Base-by-base conservation (phyloP, 1,140 invertebrate genomes). In the Halyomorpha halys region DNA sequence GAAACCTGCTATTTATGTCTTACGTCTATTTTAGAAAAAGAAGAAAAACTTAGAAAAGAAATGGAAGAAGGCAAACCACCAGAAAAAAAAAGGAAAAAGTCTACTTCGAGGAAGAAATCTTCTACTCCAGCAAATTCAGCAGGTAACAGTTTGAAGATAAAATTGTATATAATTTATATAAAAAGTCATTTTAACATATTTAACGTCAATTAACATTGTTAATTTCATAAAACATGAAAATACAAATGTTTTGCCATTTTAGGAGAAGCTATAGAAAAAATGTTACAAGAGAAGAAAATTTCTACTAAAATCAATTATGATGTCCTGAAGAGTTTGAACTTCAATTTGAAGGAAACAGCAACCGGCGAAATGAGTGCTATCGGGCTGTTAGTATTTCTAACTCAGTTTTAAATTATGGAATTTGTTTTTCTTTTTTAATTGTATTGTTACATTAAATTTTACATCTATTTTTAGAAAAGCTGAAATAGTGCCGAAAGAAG, bases 281-380 rank as follows among this genome's bases (percentile, higher is more conserved):
- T 97, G 83, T 74, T 97, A 9, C 86, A 92, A 69, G 93, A 96
- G 70, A 97, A 95, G 74, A 91, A 91, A 73, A 88, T 98, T 64
- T 97, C 94, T 0, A 86, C 83, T 6, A 98, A 98, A 81, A 97
- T 98, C 39, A 97, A 98, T 76, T 98, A 98, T 72, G 94, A 98
- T 70, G 94, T 98, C 19, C 76, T 98, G 15, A 93, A 91, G 71
- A 90, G 84, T 72, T 76, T 94, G 68, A 83, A 83, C 73, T 75
- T 68, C 68, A 84, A 78, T 73, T 80, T 84, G 70, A 72, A 67
- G 39, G 68, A 69, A n/a, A 67, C 62, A 14, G 64, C 68, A n/a
- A 68, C 49, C 59, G 69, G 44, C 39, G 62, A 65, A 8, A 67
- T 70, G 47, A 59, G 23, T 13, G 63, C 69, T 27, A 45, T 54